Evolutionary conservation across 2,888 invertebrate species (phyloP).

Genomic region (Agonum fuliginosum): DNA sequence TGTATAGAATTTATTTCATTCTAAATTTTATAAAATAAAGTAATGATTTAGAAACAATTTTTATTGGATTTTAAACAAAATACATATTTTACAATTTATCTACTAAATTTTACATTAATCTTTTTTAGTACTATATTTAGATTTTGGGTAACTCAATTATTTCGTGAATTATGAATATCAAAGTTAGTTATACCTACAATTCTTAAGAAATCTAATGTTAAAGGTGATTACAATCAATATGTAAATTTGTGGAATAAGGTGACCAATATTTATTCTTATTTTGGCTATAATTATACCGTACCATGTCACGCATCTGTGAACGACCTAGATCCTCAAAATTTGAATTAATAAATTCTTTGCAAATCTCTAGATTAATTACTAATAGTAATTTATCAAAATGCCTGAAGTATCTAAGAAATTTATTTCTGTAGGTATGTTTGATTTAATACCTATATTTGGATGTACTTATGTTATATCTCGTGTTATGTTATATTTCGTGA

Average conservation of each 20-base stretch:
- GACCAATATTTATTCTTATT: constrained; percentile 39
- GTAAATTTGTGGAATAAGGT: constrained; percentile 23
- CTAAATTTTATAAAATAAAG: too few species aligned
- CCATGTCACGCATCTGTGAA: constrained; percentile 43
- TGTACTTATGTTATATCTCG: constrained; percentile 35
- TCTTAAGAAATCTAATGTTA: background rate
- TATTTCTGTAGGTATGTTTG: background rate
- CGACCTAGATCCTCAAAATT: constrained; percentile 47
- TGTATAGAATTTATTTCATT: too few species aligned
- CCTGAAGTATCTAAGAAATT: background rate
- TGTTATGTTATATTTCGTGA: too few species aligned
- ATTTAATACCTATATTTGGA: constrained; percentile 23
- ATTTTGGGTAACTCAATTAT: too few species aligned
- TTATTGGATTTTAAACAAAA: too few species aligned
- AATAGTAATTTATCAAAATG: constrained; percentile 30
- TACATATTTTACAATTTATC: too few species aligned
- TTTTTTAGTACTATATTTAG: too few species aligned
- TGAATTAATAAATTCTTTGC: constrained; percentile 27
- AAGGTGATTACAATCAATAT: constrained; percentile 42
- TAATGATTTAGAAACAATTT: too few species aligned
- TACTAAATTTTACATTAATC: too few species aligned
- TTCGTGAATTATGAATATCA: background rate
- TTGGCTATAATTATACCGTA: constrained; percentile 40
- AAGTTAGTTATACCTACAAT: background rate
- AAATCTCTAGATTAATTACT: constrained; percentile 38